A percentile compares a stretch with the other conserved stretches of the same genome.
phyloP scores from a whole-genome alignment of 2,113 vertebrate genomes.

The Odontesthes bonariensis region DNA sequence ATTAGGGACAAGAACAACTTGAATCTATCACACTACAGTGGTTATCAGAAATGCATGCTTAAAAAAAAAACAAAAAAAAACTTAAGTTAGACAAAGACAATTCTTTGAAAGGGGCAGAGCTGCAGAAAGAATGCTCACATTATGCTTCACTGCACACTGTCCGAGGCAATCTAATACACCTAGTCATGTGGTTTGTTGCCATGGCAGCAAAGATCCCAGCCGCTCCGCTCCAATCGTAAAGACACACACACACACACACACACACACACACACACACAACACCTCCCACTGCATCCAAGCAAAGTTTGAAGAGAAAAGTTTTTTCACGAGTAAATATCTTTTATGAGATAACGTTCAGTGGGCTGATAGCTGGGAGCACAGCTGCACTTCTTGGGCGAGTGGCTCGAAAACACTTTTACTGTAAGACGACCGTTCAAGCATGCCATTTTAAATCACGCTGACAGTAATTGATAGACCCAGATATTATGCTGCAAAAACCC shows the following conservation, averaged over 20 bases:
- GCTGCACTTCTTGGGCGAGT: conserved; percentile 39
- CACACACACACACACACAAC: conserved; percentile 23
- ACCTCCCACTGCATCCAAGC: conserved; percentile 49
- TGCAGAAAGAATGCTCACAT: conserved; percentile 83
- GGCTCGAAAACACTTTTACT: conserved; percentile 40
- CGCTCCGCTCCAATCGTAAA: conserved; percentile 84
- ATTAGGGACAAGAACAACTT: conserved; percentile 23
- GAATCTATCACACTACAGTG: conserved; percentile 11
- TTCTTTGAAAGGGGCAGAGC: conserved; percentile 86
- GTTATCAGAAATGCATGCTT: conserved; percentile 36
- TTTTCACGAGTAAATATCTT: conserved; percentile 48
- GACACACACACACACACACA: conserved; percentile 40
- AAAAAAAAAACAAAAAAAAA: conserved; percentile 26
- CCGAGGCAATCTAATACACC: conserved; percentile 95
- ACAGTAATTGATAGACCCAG: conserved; percentile 56
- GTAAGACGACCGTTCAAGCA: conserved; percentile 49
- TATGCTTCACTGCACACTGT: conserved; percentile 84
- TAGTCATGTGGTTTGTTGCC: conserved; percentile 97
- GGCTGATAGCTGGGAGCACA: conserved; percentile 28
- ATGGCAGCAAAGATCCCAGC: conserved; percentile 93
- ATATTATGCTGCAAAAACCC: conserved; percentile 44
- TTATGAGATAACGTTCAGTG: conserved; percentile 24
- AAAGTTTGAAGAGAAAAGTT: conserved; percentile 56
- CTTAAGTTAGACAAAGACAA: conserved; percentile 81
- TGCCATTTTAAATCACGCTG: conserved; percentile 59